These are phyloP conservation scores for Sitophilus oryzae DNA, from an alignment of 1,140 invertebrate genomes.

Conservation along the genomic window DNA sequence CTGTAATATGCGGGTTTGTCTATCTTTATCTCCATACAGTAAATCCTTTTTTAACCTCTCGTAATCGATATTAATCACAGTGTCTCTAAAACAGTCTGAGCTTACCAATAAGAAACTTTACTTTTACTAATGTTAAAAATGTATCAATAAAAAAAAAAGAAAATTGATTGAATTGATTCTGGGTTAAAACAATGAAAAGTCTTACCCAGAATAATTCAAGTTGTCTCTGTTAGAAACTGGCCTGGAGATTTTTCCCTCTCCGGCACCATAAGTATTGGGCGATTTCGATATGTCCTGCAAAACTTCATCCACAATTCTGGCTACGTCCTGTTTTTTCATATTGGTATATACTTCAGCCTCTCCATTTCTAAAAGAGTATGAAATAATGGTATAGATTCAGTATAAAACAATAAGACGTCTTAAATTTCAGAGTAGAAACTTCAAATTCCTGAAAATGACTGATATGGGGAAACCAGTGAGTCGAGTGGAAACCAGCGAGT, in stretches of 20 bases:
- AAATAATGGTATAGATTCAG: too few species aligned
- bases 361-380: neutral
- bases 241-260: conserved; percentile 8
- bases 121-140: too few species aligned
- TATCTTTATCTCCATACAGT: conserved; percentile 11
- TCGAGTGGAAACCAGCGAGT: too few species aligned
- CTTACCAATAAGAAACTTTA: too few species aligned
- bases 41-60: conserved; percentile 14
- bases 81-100: neutral
- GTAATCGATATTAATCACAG: conserved; percentile 10
- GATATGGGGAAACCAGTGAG: too few species aligned
- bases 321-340: conserved; percentile 7
- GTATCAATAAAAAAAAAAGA: too few species aligned
- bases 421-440: too few species aligned
- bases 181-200: too few species aligned
- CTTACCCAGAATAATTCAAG: too few species aligned
- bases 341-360: neutral
- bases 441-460: too few species aligned
- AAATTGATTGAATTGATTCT: too few species aligned
- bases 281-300: conserved; percentile 6
- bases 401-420: too few species aligned
- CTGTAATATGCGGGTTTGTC: conserved; percentile 14
- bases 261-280: conserved; percentile 4
- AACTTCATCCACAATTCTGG: conserved; percentile 15
- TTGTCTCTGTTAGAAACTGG: neutral